phyloP scores from a whole-genome alignment of 2,113 vertebrate genomes.

The Sardina pilchardus region DNA sequence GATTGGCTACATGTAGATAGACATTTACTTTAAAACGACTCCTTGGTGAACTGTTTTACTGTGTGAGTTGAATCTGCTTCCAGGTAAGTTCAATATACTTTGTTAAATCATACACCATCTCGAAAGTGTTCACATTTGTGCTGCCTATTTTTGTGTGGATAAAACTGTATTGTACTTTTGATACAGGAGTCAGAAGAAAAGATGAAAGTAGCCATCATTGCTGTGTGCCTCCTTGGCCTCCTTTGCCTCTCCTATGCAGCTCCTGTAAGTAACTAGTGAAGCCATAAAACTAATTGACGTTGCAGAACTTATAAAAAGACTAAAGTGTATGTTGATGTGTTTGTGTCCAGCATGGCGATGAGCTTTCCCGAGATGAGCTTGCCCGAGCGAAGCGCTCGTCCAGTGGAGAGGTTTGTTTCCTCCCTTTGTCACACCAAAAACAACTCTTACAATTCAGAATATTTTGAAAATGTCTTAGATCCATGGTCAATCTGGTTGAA shows the following conservation, averaged over 20 bases:
- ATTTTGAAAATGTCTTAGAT: not conserved
- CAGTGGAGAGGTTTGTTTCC: conserved; percentile 42
- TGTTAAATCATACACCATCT: not conserved
- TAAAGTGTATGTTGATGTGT: not conserved
- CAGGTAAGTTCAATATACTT: conserved; percentile 20
- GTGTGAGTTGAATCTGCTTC: too few relatives aligned
- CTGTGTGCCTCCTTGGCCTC: conserved; percentile 34
- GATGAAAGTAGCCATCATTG: conserved; percentile 41
- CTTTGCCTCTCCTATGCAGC: conserved; percentile 20
- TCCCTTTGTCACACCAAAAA: not conserved
- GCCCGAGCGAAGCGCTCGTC: conserved; percentile 38
- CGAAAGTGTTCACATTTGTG: not conserved
- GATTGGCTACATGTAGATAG: conserved; percentile 35
- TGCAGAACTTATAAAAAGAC: not conserved
- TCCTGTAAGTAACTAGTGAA: conserved; percentile 35
- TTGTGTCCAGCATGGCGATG: conserved; percentile 16
- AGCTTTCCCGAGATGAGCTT: not conserved
- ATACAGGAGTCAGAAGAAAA: not conserved
- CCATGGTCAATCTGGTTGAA: not conserved
- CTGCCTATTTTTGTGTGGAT: too few relatives aligned
- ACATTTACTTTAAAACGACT: conserved; percentile 29
- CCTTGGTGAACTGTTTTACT: too few relatives aligned
- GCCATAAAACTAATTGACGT: not conserved
- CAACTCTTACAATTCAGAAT: not conserved
- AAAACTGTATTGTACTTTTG: not conserved